phyloP scores from a whole-genome alignment of 35 echinoderm and acorn worm species.

The Ophioderma brevispina region DNA sequence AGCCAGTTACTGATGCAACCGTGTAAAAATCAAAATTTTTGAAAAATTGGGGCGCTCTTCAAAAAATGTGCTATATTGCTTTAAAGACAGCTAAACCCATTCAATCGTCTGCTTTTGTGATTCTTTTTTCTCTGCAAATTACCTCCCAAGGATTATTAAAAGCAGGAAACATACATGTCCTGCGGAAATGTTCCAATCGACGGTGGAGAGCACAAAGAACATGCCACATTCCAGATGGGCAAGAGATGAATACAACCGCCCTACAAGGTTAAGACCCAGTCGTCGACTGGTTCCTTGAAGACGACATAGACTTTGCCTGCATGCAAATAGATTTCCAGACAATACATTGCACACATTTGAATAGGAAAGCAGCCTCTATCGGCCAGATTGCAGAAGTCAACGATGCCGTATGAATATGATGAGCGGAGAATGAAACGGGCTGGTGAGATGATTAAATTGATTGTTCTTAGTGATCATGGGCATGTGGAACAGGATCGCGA shows the following conservation, averaged over 20 bases:
- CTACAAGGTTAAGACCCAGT: slow-evolving; percentile 31
- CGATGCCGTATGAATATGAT: slow-evolving; percentile 33
- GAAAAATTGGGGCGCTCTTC: too few species aligned
- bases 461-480: slow-evolving; percentile 82
- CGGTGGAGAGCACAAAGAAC: slow-evolving; percentile 50
- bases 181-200: slow-evolving; percentile 78
- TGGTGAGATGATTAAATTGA: slow-evolving; percentile 52
- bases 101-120: too few species aligned
- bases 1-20: too few species aligned
- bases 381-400: slow-evolving; percentile 35
- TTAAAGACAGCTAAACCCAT: too few species aligned
- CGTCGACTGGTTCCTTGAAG: slow-evolving; percentile 16
- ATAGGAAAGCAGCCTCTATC: slow-evolving; percentile 30
- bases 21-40: too few species aligned
- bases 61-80: too few species aligned
- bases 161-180: slow-evolving; percentile 75
- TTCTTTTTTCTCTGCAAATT: too few species aligned
- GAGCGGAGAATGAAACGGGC: slow-evolving; percentile 56
- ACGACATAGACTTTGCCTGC: slow-evolving; percentile 61
- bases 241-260: neutral
- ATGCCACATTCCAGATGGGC: slow-evolving; percentile 22
- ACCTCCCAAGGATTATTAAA: too few species aligned
- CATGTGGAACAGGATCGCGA: slow-evolving; percentile 54
- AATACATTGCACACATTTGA: slow-evolving; percentile 6
- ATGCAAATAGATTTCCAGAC: slow-evolving; percentile 40